Conservation (phyloP, 2,113 vertebrate species). For the Passer montanus region DNA sequence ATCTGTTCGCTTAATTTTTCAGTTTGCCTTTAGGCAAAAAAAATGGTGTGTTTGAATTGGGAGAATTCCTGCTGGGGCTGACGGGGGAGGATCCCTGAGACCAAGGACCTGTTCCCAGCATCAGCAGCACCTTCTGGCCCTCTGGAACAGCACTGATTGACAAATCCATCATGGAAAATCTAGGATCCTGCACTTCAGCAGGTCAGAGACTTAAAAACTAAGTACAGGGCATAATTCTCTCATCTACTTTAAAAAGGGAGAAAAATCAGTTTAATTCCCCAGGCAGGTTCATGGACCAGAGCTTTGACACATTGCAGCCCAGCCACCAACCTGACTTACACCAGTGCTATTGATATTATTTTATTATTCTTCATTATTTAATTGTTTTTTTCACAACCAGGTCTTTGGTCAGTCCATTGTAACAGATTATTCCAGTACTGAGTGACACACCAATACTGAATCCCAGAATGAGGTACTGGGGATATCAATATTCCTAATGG, state of each 20-base stretch:
- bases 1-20: constrained; percentile 65
- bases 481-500: background rate
- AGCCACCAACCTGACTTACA: background rate
- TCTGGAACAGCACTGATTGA: background rate
- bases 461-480: background rate
- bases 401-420: background rate
- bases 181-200: background rate
- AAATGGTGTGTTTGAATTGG: background rate
- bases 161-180: background rate
- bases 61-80: background rate
- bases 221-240: background rate
- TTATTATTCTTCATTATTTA: background rate
- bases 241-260: background rate
- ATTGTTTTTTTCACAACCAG: background rate
- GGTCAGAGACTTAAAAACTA: background rate
- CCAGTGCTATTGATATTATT: no score
- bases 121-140: background rate
- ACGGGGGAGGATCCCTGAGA: background rate
- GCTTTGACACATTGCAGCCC: background rate
- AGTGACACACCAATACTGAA: background rate
- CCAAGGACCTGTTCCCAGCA: background rate
- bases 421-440: background rate
- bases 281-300: background rate
- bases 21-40: constrained; percentile 2
- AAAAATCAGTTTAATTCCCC: background rate